Evolutionary conservation across 2,888 invertebrate species (phyloP).

Genomic region (Phengaris alcon): DNA sequence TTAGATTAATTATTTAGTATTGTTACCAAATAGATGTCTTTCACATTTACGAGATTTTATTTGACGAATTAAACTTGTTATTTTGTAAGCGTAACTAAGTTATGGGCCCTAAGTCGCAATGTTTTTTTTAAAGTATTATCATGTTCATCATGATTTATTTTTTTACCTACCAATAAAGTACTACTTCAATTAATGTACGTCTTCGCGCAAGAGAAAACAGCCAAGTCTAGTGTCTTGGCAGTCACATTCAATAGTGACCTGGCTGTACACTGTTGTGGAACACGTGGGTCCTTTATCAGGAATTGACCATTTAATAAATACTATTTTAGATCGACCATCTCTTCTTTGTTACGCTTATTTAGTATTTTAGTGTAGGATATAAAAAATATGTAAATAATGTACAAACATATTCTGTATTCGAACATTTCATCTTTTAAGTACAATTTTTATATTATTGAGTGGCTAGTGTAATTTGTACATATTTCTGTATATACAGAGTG

Average conservation of each 20-base stretch:
- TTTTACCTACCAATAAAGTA: background rate
- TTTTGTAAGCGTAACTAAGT: constrained; percentile 25
- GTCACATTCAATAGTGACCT: background rate
- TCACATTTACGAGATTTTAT: constrained; percentile 31
- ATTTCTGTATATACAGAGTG: constrained; percentile 66
- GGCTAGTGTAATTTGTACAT: constrained; percentile 62
- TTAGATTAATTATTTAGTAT: constrained; percentile 27
- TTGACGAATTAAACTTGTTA: constrained; percentile 17
- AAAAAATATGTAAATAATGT: constrained; percentile 65
- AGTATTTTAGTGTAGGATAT: constrained; percentile 32
- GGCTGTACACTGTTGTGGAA: background rate
- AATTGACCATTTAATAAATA: constrained; percentile 1
- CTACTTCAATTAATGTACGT: background rate
- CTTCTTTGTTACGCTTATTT: constrained; percentile 14
- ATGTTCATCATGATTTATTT: too few species aligned
- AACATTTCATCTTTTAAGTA: constrained; percentile 51
- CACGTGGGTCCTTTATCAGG: background rate
- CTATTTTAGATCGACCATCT: background rate
- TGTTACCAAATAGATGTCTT: constrained; percentile 24
- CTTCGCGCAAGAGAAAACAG: background rate
- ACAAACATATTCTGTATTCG: constrained; percentile 53
- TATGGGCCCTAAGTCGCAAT: background rate
- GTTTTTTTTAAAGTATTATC: too few species aligned
- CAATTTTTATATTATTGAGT: constrained; percentile 59
- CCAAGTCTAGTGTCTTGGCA: background rate